Base-by-base conservation (phyloP, 2,113 vertebrate species). In the Limnothrissa miodon region DNA sequence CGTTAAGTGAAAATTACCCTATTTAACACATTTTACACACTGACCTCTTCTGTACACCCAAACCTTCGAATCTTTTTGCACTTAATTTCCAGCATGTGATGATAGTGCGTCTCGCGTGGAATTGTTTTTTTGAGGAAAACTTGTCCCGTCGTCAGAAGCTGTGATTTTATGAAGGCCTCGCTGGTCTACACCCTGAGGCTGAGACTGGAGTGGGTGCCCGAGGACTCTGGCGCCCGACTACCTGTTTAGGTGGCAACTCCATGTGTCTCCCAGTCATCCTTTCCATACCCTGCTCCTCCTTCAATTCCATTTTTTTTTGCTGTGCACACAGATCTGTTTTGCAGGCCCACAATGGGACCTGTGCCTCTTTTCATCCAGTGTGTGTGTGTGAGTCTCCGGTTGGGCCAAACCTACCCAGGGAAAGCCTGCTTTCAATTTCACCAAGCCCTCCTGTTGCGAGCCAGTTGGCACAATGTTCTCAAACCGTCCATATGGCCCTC, bases 381-480 rank as follows among this genome's bases (percentile, higher is more conserved):
- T 90, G 88, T 86, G 89, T 93, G 90, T 94, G 92, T 92, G 90
- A 15, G 66, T 36, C 66, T 74, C 66, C 66, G 10, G 66, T 66
- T 25, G 79, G 81, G 29, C 53, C 13, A 17, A 23, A 15, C 45
- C 78, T 90, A 90, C 88, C 90, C 80, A 81, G 86, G 80, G 84
- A 74, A 74, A 74, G 92, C 87, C 92, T 93, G 93, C 91, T 94
- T 94, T 92, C 90, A 93, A 92, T 94, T 93, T 93, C 89, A 90
- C 79, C 44, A 86, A 86, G 29, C 89, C 90, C 89, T 36, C 66
- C 66, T 92, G 89, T 92, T 93, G 90, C 87, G 86, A 92, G 89
- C 88, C 86, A 83, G 89, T 84, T 74, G 83, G 86, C 85, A 84
- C 87, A 83, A 89, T 91, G 87, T 88, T 93, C 91, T 91, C 87